Base-by-base conservation (phyloP, 2,797 vertebrate genomes). In the Hippoglossus hippoglossus region DNA sequence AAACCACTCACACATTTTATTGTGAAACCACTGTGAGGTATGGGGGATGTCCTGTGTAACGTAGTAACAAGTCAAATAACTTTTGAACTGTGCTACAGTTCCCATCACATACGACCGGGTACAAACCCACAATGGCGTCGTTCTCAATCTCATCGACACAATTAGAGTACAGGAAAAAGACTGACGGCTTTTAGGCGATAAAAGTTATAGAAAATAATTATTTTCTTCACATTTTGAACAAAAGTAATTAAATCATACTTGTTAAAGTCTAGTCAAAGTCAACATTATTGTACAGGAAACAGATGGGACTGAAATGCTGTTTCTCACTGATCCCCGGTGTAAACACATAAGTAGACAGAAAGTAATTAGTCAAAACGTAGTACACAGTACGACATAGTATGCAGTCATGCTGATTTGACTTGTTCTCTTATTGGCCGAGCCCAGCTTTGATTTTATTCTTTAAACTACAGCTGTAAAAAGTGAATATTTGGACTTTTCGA, bases 51-150 rank as follows among this genome's bases (percentile, higher is more conserved):
- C 87, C 72, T 79, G 57, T 47, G 70, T 73, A 71, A 66, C 65
- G 71, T 65, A 53, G 63, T 78, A 83, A 73, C 67, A 82, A 87
- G 87, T 92, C 90, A 91, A 75, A 76, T 85, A 83, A 66, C 86
- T 52, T 75, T 36, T 80, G 75, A 63, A 90, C 84, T 88, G 83
- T 82, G 82, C 47, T 24, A 25, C 81, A 85, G 58, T 92, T 89
- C 80, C 81, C 72, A 80, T 77, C 70, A 64, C 67, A 64, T 24
- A 62, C 81, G 81, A 80, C 79, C 76, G 51, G 39, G 19, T 21
- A 5, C 83, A 86, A 87, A 82, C 74, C 63, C 56, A 34, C 3
- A 0, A 57, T 41, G 16, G 68, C 63, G n/a, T 22, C 50, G 75
- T 79, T 18, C 53, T 80, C 63, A 49, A 76, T 67, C 53, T 75